Conservation (phyloP, 2,888 invertebrate species). For the Pristionchus mayeri region DNA sequence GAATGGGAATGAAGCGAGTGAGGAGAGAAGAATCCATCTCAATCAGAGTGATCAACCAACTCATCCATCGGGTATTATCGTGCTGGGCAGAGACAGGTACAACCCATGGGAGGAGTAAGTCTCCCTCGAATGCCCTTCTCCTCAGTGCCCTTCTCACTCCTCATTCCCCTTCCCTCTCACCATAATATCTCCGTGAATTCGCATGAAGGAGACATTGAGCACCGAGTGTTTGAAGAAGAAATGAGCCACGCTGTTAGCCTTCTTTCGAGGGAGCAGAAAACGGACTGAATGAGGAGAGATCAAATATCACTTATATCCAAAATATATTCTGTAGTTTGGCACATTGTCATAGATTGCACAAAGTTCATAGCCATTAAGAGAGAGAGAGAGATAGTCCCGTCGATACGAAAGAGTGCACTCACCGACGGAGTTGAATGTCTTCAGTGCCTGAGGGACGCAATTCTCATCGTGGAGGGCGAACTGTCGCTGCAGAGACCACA, state of each 20-base stretch:
- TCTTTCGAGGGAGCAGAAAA: neutral
- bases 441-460: neutral
- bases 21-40: slow-evolving; percentile 6
- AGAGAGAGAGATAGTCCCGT: too few relatives aligned
- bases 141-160: too few relatives aligned
- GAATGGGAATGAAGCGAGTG: slow-evolving; percentile 9
- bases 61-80: too few relatives aligned
- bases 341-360: too few relatives aligned
- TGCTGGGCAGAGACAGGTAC: too few relatives aligned
- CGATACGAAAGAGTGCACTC: too few relatives aligned
- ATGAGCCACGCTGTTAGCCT: neutral
- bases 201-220: neutral
- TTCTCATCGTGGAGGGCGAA: neutral
- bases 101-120: too few relatives aligned
- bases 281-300: neutral
- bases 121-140: too few relatives aligned
- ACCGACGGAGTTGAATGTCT: neutral
- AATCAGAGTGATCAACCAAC: neutral
- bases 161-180: neutral
- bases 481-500: slow-evolving; percentile 35
- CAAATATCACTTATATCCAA: too few relatives aligned
- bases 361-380: neutral
- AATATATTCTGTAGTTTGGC: too few relatives aligned
- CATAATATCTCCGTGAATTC: slow-evolving; percentile 19
- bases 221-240: neutral